Evolutionary conservation across 2,113 vertebrate genomes (phyloP), one percentile per base, ranked within the genome.

Genomic region (Chloebia gouldiae): DNA sequence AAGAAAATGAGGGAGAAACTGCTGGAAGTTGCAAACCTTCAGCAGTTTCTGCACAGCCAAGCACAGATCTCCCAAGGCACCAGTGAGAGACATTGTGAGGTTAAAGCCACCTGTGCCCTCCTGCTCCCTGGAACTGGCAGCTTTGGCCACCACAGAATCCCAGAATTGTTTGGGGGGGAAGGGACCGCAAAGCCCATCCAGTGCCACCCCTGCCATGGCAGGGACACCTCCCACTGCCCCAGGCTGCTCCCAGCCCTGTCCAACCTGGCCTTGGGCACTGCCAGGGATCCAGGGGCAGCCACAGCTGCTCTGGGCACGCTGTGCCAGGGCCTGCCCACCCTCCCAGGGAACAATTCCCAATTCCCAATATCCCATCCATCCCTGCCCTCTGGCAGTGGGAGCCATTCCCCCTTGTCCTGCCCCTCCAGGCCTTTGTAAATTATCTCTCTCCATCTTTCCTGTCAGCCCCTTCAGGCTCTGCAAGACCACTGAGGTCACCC

Each of bases 391-490:
- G 30, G 1, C 50, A 84, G 0, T n/a, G 1, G 10, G 16, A 60
- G 28, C 50, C 69, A 40, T 40, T 8, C 9, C 65, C n/a, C n/a
- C 39, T 6, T n/a, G 24, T 49, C 15, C 61, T 59, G 44, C 0
- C 60, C 0, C 51, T 75, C 70, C 23, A 39, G 6, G 0, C 17
- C 27, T 5, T 2, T 1, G 1, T 12, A 54, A 5, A 33, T n/a
- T n/a, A 2, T 45, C 17, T 9, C 59, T 75, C 70, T n/a, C n/a
- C 50, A 33, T 23, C 1, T 11, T 39, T n/a, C 14, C 1, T 83
- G 15, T 2, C 13, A 11, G 51, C 17, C 2, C 7, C 33, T 63
- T 4, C 57, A 72, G 17, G 13, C 13, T 1, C 47, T 63, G 27
- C 8, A 63, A 83, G 21, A 39, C 7, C 39, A 33, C 0, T 45